Conservation (phyloP, 2,888 invertebrate genomes). For the Nephrotoma flavescens region DNA sequence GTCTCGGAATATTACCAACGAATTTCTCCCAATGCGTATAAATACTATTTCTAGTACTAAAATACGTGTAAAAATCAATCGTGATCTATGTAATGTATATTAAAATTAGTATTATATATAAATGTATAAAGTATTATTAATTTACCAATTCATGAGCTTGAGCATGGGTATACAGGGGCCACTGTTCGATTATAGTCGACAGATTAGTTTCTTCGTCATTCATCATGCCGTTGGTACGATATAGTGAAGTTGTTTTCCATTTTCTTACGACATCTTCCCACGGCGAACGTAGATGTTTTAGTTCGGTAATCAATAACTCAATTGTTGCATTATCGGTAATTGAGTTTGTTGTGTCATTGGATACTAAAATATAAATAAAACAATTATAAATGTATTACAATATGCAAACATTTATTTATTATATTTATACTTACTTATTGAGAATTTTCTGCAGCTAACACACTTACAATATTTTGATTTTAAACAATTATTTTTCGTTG, state of each 20-base stretch:
- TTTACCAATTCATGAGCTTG: neutral
- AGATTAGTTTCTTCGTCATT: neutral
- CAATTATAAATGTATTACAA: neutral
- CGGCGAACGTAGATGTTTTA: neutral
- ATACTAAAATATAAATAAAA: neutral
- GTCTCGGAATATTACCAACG: no score
- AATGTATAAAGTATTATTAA: neutral
- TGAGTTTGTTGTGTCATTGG: neutral
- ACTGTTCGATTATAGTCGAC: neutral
- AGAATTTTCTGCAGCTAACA: neutral
- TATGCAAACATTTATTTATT: neutral
- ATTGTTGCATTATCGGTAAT: neutral
- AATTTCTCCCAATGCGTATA: no score
- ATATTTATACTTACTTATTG: neutral
- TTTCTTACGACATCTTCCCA: neutral
- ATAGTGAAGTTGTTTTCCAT: neutral
- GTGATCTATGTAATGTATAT: no score
- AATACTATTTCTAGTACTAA: no score
- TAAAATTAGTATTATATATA: no score
- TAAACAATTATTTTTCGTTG: neutral
- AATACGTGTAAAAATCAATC: no score
- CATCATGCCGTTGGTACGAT: neutral
- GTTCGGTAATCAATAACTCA: neutral
- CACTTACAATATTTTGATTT: neutral
- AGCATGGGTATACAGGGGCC: neutral